These are phyloP conservation scores for Drosophila pseudoananassae DNA, from an alignment of 1,140 invertebrate genomes.

Conservation along the genomic window DNA sequence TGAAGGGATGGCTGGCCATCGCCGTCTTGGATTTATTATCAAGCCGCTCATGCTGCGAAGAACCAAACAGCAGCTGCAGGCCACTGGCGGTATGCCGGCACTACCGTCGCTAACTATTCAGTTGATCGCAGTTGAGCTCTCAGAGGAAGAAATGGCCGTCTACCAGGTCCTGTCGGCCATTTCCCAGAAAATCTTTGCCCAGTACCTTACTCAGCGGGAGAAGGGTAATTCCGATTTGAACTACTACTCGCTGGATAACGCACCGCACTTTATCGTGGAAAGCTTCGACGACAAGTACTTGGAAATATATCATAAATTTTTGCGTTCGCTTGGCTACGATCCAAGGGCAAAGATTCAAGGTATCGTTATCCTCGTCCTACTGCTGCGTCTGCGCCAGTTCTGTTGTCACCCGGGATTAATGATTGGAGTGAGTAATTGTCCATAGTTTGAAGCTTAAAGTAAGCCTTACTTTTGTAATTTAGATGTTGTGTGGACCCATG, in stretches of 20 bases:
- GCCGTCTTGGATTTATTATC: slow-evolving; percentile 34
- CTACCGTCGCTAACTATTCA: slow-evolving; percentile 25
- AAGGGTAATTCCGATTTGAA: slow-evolving; percentile 42
- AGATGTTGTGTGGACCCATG: slow-evolving; percentile 31
- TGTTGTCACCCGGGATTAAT: slow-evolving; percentile 59
- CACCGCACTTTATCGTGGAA: slow-evolving; percentile 32
- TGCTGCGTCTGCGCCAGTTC: slow-evolving; percentile 60
- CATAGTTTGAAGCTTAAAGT: no score
- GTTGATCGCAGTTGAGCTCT: slow-evolving; percentile 29
- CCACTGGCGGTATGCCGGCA: slow-evolving; percentile 40
- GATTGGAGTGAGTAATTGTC: slow-evolving; percentile 31
- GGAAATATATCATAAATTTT: slow-evolving; percentile 38
- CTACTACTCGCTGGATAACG: slow-evolving; percentile 26
- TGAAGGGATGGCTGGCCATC: slow-evolving; percentile 25
- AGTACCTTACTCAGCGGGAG: slow-evolving; percentile 45
- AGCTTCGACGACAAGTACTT: slow-evolving; percentile 18
- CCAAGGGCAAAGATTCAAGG: slow-evolving; percentile 32
- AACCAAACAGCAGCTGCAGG: slow-evolving; percentile 47
- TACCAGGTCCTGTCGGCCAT: slow-evolving; percentile 55
- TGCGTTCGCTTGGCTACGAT: slow-evolving; percentile 44
- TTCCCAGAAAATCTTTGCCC: slow-evolving; percentile 36
- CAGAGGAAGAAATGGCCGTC: slow-evolving; percentile 38
- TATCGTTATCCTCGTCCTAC: slow-evolving; percentile 51
- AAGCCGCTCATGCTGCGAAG: slow-evolving; percentile 55
- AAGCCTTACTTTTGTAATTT: no score